Base-by-base conservation (phyloP, 37 sponge, comb jelly and placozoan species). In the Geodia barretti region DNA sequence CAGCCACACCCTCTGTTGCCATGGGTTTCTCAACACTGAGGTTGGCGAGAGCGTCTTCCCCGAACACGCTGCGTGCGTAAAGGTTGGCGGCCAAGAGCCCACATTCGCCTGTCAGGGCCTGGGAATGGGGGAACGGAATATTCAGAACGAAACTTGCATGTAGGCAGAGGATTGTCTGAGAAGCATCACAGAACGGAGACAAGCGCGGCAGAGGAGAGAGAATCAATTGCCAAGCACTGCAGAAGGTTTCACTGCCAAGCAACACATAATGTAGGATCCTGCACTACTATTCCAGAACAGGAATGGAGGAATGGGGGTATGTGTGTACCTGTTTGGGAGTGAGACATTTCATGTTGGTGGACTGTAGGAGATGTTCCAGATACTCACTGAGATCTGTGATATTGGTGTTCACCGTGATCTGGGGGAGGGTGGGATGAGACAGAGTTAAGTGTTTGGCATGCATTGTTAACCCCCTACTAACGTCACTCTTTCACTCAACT, bases 31-130 rank as follows among this genome's bases (percentile, higher is more conserved):
- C 95, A 65, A 99, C 80, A 79, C 95, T 95, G 43, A 99, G 39
- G 72, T 99, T 99, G 20, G 99, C 99, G 20, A 99, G 89, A 24
- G 99, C 99, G 63, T 99, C 99, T 40, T 99, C 99, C 41, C 99
- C 99, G 88, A 99, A 99, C 4, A 99, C 92, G 41, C 93, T 92
- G 11, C 88, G 84, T 41, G 99, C 99, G 82, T 99, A 99, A 5
- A 99, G 74, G 64, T 99, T 99, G 43, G 99, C 99, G 47, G 99
- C 97, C 67, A 99, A 82, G 69, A 99, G 97, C 8, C 95, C 95
- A 84, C 97, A 96, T 41, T 95, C 97, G 0, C 99, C 99, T 39
- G 86, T 83, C 63, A 99, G 87, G 0, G 99, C 97, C 93, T 94
- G 73, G 41, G 38, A 11, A 4, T 31, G 54, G 28, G 17, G 76